Percentiles rank a stretch among this genome's conserved stretches.
Conservation (phyloP, 2,888 invertebrate species). For the Hylaea fasciaria region DNA sequence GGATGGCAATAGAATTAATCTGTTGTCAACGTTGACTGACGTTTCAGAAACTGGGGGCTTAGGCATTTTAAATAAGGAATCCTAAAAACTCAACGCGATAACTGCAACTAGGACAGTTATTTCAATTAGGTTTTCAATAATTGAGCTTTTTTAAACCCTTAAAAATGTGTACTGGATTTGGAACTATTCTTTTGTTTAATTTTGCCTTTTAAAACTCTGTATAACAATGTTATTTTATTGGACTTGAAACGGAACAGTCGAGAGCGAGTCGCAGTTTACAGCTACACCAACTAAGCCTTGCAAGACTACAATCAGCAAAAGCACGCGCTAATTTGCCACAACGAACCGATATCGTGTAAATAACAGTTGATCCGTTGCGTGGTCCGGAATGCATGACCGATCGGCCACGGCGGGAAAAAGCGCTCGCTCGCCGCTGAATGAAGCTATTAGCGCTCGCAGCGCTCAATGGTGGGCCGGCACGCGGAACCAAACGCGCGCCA, state of each 20-base stretch:
- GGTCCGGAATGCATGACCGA: slow-evolving; percentile 82
- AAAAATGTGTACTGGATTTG: too few species aligned
- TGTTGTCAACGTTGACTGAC: too few species aligned
- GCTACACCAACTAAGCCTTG: slow-evolving; percentile 2
- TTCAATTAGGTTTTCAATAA: too few species aligned
- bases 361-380: slow-evolving; percentile 51
- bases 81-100: too few species aligned
- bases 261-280: background rate
- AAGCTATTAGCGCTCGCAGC: slow-evolving; percentile 84
- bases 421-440: slow-evolving; percentile 75
- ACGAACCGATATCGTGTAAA: slow-evolving; percentile 60
- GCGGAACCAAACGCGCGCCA: slow-evolving; percentile 76
- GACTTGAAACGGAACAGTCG: background rate
- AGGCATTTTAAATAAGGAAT: too few species aligned
- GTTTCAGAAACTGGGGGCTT: too few species aligned
- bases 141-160: too few species aligned
- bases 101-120: too few species aligned
- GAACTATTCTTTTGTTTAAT: too few species aligned
- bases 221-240: background rate
- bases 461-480: slow-evolving; percentile 79
- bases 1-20: too few species aligned
- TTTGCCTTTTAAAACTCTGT: background rate
- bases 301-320: slow-evolving; percentile 36
- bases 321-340: slow-evolving; percentile 62
- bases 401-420: slow-evolving; percentile 74